Base-by-base conservation (phyloP, 2,113 vertebrate genomes). In the Oryctolagus cuniculus region DNA sequence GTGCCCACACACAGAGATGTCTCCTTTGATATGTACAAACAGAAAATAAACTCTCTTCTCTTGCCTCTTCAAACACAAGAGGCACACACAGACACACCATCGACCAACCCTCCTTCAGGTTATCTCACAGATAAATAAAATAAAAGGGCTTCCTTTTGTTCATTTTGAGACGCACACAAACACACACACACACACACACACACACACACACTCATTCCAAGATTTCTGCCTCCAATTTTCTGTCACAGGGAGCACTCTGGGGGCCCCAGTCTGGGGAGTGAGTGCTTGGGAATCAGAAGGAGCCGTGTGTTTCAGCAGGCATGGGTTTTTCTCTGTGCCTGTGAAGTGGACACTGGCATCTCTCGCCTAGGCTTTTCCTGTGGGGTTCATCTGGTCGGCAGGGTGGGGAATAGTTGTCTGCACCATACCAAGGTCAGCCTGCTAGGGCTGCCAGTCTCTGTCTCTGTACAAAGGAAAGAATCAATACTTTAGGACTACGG, bases 401-500 rank as follows among this genome's bases (percentile, higher is more conserved):
- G 99, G 98, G 98, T 98, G 98, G 99, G 99, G 99, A 99, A 99
- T 99, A 99, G 99, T 99, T 99, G 99, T 99, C 99, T 99, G 98
- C 97, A 93, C 98, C 98, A 98, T 98, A 99, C 99, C 99, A 99
- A 99, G 99, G 99, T 99, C 99, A 99, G 99, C 98, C 98, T 98
- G 99, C 99, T 99, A 98, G 97, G 98, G 99, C 99, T 99, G 99
- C 99, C 99, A 99, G 99, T 99, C 99, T 99, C 99, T 99, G 99
- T 99, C 99, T 99, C 98, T 98, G 98, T 99, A 99, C 99, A 99
- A 99, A 98, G 99, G 98, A 99, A 99, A 99, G 99, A 99, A 99
- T 99, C 99, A 99, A 99, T 99, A 99, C 99, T 99, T 99, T 99
- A 98, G 99, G 99, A 99, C 99, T 99, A 99, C 99, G 99, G 99